Evolutionary conservation across 2,888 invertebrate species (phyloP), one percentile per base, ranked within the genome.

Genomic region (Scaptomyza caliginosa): DNA sequence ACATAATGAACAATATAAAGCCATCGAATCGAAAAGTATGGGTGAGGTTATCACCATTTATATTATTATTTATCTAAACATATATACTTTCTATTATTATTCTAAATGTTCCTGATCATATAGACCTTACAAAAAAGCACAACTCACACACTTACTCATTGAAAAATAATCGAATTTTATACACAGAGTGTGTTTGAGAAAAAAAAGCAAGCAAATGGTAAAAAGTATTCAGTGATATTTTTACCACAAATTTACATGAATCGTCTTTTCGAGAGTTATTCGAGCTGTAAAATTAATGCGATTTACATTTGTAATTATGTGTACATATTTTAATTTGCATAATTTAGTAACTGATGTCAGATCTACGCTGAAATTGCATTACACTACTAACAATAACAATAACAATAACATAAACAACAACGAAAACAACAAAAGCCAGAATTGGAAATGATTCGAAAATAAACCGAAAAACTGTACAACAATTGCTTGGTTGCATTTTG

Each of bases 261-360:
- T 68, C 67, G 81, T 74, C 70, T 84, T 77, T 74, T 38, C 24
- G 21, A 45, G 63, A 63, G 62, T 62, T 77, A 62, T 70, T 56
- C 54, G 48, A 59, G 52, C 39, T 80, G 79, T 62, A 71, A 74
- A 74, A 80, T 83, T 71, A 81, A 86, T 83, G 68, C 71, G 84
- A 77, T 86, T 81, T 81, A 86, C 81, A 77, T 86, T 59, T 83
- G 86, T 81, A 81, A 81, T 81, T 81, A 81, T 80, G 68, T 80
- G 84, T 69, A 69, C 86, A 82, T 86, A 84, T 80, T 86, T 86
- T 80, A 81, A 81, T 81, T 81, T 86, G 84, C 86, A 81, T 81
- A 81, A 81, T 81, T 81, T 86, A 81, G 80, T 79, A 60, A 83
- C 70, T 75, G 67, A 51, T 58, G 67, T 43, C 54, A 36, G 40